Evolutionary conservation across 2,888 invertebrate species (phyloP).

Genomic region (Brachylomia viminalis): DNA sequence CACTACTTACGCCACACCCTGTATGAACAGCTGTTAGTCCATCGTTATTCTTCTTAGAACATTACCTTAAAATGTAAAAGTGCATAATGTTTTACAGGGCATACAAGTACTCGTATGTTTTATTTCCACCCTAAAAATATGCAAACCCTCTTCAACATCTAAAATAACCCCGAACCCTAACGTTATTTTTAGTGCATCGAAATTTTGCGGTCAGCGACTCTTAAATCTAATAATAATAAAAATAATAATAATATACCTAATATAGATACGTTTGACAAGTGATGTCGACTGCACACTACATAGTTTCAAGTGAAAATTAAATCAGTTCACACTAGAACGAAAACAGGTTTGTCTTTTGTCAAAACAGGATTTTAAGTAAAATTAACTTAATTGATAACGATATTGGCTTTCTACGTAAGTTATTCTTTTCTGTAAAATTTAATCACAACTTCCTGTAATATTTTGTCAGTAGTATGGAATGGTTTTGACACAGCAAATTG

Average conservation of each 20-base stretch:
- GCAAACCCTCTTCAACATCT: slow-evolving; percentile 32
- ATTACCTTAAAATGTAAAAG: neutral
- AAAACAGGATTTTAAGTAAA: neutral
- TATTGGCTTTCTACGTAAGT: neutral
- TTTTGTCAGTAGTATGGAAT: neutral
- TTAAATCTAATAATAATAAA: slow-evolving; percentile 44
- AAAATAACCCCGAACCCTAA: slow-evolving; percentile 39
- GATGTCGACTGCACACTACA: slow-evolving; percentile 5
- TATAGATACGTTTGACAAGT: slow-evolving; percentile 18
- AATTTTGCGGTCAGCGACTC: slow-evolving; percentile 52
- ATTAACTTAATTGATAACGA: neutral
- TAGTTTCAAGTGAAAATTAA: slow-evolving; percentile 5
- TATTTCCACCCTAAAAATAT: slow-evolving; percentile 27
- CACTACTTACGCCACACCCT: no score
- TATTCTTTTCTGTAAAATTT: neutral
- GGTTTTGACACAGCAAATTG: neutral
- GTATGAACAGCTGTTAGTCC: neutral
- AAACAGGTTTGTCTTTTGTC: no score
- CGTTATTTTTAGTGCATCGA: slow-evolving; percentile 53
- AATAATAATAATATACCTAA: slow-evolving; percentile 47
- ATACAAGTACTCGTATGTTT: slow-evolving; percentile 6
- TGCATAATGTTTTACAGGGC: neutral
- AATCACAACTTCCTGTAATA: neutral
- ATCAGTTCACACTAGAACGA: no score
- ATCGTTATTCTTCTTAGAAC: neutral